phyloP scores from a whole-genome alignment of 2,888 invertebrate species.

The Blera fallax region DNA sequence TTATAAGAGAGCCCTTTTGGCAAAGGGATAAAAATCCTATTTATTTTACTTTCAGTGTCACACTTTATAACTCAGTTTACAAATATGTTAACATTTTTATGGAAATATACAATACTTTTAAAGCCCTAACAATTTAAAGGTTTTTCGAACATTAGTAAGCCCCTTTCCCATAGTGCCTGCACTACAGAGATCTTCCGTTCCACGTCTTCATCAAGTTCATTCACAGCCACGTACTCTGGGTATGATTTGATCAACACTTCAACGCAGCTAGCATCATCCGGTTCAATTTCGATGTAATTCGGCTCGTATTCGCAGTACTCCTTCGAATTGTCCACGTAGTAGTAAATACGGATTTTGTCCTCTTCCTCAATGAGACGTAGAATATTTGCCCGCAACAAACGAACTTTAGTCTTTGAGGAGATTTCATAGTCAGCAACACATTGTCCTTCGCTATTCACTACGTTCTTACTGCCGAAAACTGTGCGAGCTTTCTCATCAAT shows the following conservation, averaged over 20 bases:
- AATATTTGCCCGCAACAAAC: constrained; percentile 84
- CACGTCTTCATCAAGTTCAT: constrained; percentile 84
- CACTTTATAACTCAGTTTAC: not conserved
- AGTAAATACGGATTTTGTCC: constrained; percentile 87
- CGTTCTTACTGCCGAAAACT: constrained; percentile 88
- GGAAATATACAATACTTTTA: not conserved
- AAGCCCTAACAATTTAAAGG: constrained; percentile 74
- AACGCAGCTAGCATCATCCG: constrained; percentile 86
- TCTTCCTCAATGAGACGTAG: constrained; percentile 86
- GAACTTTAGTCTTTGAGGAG: constrained; percentile 84
- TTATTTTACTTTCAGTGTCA: not conserved
- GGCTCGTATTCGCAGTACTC: constrained; percentile 92
- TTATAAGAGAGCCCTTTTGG: no score
- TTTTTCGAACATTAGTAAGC: constrained; percentile 87
- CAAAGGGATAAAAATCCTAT: not conserved
- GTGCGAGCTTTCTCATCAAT: constrained; percentile 87
- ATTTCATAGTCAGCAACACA: constrained; percentile 77
- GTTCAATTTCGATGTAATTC: constrained; percentile 89
- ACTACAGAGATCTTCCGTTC: constrained; percentile 87
- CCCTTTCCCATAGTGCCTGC: constrained; percentile 91
- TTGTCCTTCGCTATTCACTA: constrained; percentile 84
- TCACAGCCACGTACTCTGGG: constrained; percentile 89
- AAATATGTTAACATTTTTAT: not conserved
- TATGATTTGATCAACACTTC: constrained; percentile 88
- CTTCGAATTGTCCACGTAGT: constrained; percentile 91